A percentile compares a stretch with the other conserved stretches of the same genome.
phyloP scores from a whole-genome alignment of 1,140 invertebrate genomes.

The Papilio helenus region DNA sequence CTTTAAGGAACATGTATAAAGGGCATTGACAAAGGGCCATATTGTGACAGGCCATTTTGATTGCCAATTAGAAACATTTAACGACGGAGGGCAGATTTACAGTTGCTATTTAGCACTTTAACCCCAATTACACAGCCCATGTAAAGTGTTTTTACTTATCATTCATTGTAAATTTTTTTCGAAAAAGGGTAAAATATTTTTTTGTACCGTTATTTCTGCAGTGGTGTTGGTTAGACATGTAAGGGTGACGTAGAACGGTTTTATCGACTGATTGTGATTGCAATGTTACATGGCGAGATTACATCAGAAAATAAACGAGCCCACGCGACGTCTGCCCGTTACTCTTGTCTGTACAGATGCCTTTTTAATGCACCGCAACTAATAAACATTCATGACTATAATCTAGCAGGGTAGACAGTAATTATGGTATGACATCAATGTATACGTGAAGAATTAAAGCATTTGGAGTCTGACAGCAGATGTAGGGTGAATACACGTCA shows the following conservation, averaged over 20 bases:
- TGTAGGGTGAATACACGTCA: too few relatives aligned
- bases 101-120: not conserved
- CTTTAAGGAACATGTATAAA: not conserved
- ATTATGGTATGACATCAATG: not conserved
- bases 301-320: slow-evolving; percentile 3
- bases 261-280: not conserved
- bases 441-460: not conserved
- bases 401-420: not conserved
- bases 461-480: too few relatives aligned
- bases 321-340: not conserved
- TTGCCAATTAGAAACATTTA: not conserved
- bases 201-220: not conserved
- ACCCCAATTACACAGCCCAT: not conserved
- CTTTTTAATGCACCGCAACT: not conserved
- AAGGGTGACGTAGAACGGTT: not conserved
- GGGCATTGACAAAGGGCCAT: not conserved
- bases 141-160: not conserved
- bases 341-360: not conserved
- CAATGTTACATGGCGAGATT: slow-evolving; percentile 14
- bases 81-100: not conserved
- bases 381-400: not conserved
- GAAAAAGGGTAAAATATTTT: not conserved
- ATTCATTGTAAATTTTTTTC: too few relatives aligned
- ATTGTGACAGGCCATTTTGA: not conserved
- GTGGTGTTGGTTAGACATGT: not conserved